phyloP scores from a whole-genome alignment of 2,888 invertebrate species.

The Drosophila differens region DNA sequence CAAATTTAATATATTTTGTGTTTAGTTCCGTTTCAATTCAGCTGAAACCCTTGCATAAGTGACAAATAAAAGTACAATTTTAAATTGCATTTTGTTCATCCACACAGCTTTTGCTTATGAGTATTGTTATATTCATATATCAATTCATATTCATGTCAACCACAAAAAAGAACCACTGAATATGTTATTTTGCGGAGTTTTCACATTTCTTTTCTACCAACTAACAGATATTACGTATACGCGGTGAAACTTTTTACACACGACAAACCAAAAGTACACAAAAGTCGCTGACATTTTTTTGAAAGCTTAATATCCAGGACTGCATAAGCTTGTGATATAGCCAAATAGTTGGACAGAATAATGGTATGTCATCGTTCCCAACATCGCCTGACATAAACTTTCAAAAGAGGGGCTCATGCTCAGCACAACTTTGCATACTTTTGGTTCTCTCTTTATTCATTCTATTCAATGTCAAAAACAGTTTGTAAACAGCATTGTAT shows the following conservation, averaged over 20 bases:
- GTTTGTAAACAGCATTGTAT: constrained; percentile 42
- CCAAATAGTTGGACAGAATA: constrained; percentile 26
- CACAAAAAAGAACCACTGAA: constrained; percentile 24
- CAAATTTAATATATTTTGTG: constrained; percentile 4
- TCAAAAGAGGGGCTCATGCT: constrained; percentile 82
- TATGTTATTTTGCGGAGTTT: constrained; percentile 8
- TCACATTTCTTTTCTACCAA: constrained; percentile 12
- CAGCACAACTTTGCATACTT: constrained; percentile 76
- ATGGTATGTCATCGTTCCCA: constrained; percentile 31
- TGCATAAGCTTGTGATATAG: constrained; percentile 27
- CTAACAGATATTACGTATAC: constrained; percentile 71
- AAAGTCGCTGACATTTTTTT: constrained; percentile 66
- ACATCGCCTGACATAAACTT: constrained; percentile 65
- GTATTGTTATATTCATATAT: constrained; percentile 40
- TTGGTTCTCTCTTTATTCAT: constrained; percentile 42
- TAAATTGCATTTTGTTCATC: constrained; percentile 32
- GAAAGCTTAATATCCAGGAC: constrained; percentile 68
- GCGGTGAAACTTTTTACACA: constrained; percentile 51
- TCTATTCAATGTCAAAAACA: constrained; percentile 19
- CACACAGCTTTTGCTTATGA: constrained; percentile 39
- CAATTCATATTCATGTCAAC: constrained; percentile 14
- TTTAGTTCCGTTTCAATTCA: constrained; percentile 1
- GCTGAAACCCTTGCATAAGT: constrained; percentile 25
- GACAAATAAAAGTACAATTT: constrained; percentile 33
- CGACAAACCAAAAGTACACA: constrained; percentile 74